These are phyloP conservation scores for Luehdorfia chinensis DNA, from an alignment of 1,140 invertebrate genomes.

Conservation along the genomic window DNA sequence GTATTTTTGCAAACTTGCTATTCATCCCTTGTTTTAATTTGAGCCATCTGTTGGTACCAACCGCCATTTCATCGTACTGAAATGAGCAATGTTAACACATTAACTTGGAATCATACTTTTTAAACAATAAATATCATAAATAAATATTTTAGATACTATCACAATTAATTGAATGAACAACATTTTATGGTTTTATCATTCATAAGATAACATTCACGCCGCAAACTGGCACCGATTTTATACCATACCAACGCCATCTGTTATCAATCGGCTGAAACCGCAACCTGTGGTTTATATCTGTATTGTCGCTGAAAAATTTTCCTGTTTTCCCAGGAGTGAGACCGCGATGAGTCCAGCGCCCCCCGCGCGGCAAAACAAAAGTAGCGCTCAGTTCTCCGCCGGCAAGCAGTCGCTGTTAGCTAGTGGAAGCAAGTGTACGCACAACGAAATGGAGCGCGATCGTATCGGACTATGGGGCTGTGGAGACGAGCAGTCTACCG, in stretches of 20 bases:
- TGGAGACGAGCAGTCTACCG: conserved; percentile 72
- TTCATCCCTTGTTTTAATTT: no score
- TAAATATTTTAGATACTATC: no score
- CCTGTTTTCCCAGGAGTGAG: conserved; percentile 72
- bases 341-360: conserved; percentile 64
- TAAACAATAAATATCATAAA: no score
- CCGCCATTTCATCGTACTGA: no score
- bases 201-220: neutral
- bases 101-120: no score
- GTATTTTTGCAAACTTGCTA: no score
- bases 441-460: conserved; percentile 77
- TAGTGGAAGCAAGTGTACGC: conserved; percentile 45
- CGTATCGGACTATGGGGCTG: conserved; percentile 80
- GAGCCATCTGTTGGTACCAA: no score
- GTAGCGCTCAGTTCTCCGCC: conserved; percentile 30
- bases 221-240: conserved; percentile 22
- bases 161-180: no score
- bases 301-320: conserved; percentile 63
- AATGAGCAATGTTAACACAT: no score
- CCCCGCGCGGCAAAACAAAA: conserved; percentile 64
- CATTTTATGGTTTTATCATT: no score
- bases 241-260: conserved; percentile 55
- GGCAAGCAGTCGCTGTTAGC: conserved; percentile 53
- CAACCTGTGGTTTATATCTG: conserved; percentile 39
- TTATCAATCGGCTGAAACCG: conserved; percentile 51